phyloP scores from a whole-genome alignment of 2,113 vertebrate genomes.

The Phylloscopus trochilus region DNA sequence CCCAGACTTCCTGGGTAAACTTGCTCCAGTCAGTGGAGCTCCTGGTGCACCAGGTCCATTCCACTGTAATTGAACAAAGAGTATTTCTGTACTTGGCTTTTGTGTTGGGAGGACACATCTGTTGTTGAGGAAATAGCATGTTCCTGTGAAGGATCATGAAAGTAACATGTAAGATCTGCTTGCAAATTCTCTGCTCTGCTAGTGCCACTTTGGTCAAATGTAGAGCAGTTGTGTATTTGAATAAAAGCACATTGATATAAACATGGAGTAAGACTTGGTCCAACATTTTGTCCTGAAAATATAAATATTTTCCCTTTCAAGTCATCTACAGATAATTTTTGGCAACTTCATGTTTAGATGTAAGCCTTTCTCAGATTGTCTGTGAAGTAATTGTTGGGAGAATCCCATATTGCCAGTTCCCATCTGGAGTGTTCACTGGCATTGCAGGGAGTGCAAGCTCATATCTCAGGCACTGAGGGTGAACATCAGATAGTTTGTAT shows the following conservation, averaged over 20 bases:
- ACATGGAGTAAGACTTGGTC: background rate
- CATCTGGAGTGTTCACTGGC: background rate
- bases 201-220: background rate
- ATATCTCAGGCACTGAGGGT: background rate
- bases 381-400: background rate
- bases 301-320: background rate
- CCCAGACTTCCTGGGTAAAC: background rate
- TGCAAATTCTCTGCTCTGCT: background rate
- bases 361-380: background rate
- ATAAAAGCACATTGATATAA: background rate
- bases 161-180: background rate
- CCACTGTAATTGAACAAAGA: background rate
- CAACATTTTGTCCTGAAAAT: background rate
- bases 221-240: background rate
- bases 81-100: background rate
- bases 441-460: background rate
- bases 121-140: background rate
- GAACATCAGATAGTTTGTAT: background rate
- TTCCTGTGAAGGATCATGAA: background rate
- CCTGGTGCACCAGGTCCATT: background rate
- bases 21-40: background rate
- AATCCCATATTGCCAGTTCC: background rate
- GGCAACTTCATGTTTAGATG: background rate
- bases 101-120: background rate
- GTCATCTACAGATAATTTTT: background rate